A percentile compares a stretch with the other conserved stretches of the same genome.
phyloP scores from a whole-genome alignment of 1,140 invertebrate species.

The Scaptodrosophila lebanonensis region DNA sequence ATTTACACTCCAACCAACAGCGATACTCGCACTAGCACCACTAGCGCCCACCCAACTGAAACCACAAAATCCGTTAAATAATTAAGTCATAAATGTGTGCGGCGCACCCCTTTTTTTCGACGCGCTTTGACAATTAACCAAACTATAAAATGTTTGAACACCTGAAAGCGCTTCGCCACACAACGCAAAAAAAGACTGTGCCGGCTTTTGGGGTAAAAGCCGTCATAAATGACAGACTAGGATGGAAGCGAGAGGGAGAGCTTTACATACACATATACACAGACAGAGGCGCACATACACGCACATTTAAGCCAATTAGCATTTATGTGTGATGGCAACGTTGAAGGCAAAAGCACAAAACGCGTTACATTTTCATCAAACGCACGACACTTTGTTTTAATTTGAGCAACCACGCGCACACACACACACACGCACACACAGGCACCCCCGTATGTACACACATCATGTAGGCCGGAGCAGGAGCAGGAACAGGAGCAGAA shows the following conservation, averaged over 20 bases:
- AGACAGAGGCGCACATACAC: conserved; percentile 21
- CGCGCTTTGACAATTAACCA: conserved; percentile 69
- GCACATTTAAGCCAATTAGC: conserved; percentile 71
- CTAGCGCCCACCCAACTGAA: conserved; percentile 30
- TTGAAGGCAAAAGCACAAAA: conserved; percentile 32
- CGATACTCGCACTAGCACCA: neutral
- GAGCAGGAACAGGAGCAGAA: neutral
- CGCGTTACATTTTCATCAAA: conserved; percentile 76
- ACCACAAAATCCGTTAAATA: conserved; percentile 65
- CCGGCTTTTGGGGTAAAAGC: conserved; percentile 22
- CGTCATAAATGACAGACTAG: conserved; percentile 36
- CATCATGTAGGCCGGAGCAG: no score
- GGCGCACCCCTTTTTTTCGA: conserved; percentile 44
- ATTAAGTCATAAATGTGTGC: conserved; percentile 72
- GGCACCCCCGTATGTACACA: conserved; percentile 1
- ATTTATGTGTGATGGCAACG: conserved; percentile 62
- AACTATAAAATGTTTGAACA: conserved; percentile 75
- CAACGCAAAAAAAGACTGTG: conserved; percentile 5
- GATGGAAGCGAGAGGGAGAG: conserved; percentile 13
- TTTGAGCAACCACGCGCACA: conserved; percentile 66
- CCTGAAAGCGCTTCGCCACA: conserved; percentile 39
- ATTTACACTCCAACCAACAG: neutral
- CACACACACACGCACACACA: conserved; percentile 30
- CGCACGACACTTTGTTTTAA: conserved; percentile 75
- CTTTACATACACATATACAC: conserved; percentile 6